Evolutionary conservation across 1,140 invertebrate genomes (phyloP).

Genomic region (Musca domestica): DNA sequence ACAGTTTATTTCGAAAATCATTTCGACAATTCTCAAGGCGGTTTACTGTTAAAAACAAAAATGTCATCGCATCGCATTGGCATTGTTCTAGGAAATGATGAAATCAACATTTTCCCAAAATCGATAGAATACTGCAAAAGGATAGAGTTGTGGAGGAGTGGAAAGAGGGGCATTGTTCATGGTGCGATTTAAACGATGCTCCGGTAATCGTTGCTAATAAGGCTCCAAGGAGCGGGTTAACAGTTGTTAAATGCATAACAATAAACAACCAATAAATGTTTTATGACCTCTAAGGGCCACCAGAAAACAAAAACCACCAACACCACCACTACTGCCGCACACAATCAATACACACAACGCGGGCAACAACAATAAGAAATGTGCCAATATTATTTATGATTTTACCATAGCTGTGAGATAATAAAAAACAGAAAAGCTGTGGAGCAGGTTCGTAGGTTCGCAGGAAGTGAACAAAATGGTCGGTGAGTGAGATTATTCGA

Average conservation of each 20-base stretch:
- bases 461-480: background rate
- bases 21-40: too few relatives aligned
- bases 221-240: conserved; percentile 15
- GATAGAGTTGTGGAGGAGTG: background rate
- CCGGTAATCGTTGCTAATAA: conserved; percentile 3
- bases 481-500: background rate
- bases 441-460: background rate
- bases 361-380: too few relatives aligned
- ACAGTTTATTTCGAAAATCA: too few relatives aligned
- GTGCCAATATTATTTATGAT: conserved; percentile 7
- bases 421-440: background rate
- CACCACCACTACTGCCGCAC: too few relatives aligned
- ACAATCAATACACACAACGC: too few relatives aligned
- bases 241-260: conserved; percentile 17
- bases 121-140: too few relatives aligned
- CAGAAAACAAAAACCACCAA: background rate
- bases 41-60: too few relatives aligned
- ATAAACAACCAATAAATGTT: conserved; percentile 23
- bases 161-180: background rate
- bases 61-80: too few relatives aligned
- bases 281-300: conserved; percentile 7
- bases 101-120: too few relatives aligned
- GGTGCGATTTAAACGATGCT: background rate
- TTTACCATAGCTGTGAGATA: background rate
- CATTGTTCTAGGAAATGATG: too few relatives aligned